These are phyloP conservation scores for Polymixis lichenea DNA, from an alignment of 2,888 invertebrate species.

Conservation along the genomic window DNA sequence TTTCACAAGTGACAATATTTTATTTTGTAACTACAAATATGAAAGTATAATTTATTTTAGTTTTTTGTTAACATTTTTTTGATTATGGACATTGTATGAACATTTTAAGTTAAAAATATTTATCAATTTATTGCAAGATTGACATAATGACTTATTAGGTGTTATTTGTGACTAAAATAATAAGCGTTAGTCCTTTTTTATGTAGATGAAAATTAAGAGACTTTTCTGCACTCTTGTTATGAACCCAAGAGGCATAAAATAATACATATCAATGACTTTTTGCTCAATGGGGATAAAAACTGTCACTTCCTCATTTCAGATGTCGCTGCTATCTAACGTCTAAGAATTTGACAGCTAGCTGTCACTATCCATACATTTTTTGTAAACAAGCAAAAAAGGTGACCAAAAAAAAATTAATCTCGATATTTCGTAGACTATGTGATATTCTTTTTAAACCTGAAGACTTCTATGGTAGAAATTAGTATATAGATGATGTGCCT, in stretches of 20 bases:
- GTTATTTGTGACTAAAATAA: background rate
- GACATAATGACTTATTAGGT: conserved; percentile 41
- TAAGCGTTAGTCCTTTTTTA: background rate
- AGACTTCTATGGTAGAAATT: too few relatives aligned
- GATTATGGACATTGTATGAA: conserved; percentile 30
- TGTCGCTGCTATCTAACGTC: too few relatives aligned
- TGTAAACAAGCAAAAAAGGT: too few relatives aligned
- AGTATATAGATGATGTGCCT: too few relatives aligned
- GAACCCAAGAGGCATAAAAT: conserved; percentile 9
- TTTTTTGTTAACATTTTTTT: conserved; percentile 25
- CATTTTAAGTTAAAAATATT: conserved; percentile 53
- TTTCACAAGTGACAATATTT: conserved; percentile 37
- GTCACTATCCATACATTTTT: too few relatives aligned
- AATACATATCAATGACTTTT: conserved; percentile 34
- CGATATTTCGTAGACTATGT: too few relatives aligned
- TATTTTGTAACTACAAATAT: conserved; percentile 27
- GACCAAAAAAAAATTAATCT: too few relatives aligned
- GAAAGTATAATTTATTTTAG: conserved; percentile 48
- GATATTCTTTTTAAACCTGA: too few relatives aligned
- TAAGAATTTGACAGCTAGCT: too few relatives aligned
- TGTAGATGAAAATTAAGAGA: background rate
- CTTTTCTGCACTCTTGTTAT: background rate
- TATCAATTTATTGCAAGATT: conserved; percentile 54
- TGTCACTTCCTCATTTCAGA: too few relatives aligned
- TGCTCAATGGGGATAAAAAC: conserved; percentile 23